Conservation (phyloP, 2,797 vertebrate genomes). For the Argya squamiceps region DNA sequence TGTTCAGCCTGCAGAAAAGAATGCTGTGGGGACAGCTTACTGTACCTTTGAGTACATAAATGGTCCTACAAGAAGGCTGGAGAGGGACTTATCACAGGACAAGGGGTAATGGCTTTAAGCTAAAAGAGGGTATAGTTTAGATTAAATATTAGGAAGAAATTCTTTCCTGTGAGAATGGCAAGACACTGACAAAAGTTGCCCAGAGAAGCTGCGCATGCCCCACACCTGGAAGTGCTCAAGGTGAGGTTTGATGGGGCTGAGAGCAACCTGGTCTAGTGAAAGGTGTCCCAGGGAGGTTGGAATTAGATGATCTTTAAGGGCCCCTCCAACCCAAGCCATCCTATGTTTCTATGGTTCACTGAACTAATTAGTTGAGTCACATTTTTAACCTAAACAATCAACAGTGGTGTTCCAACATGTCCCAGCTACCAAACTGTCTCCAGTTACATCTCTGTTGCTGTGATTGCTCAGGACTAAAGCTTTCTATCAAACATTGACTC, state of each 20-base stretch:
- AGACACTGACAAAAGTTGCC: not conserved
- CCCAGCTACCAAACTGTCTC: not conserved
- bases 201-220: not conserved
- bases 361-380: not conserved
- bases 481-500: not conserved
- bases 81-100: not conserved
- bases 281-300: not conserved
- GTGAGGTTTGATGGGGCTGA: not conserved
- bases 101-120: not conserved
- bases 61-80: not conserved
- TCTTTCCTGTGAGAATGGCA: not conserved
- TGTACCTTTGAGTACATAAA: not conserved
- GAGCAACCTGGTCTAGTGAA: not conserved
- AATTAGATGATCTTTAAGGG: not conserved
- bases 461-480: not conserved
- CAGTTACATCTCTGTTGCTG: not conserved
- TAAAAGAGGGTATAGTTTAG: not conserved
- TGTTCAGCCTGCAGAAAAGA: not conserved
- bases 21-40: not conserved
- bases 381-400: slow-evolving; percentile 7
- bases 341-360: not conserved
- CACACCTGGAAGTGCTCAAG: not conserved
- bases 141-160: not conserved
- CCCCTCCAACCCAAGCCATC: not conserved
- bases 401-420: not conserved